phyloP scores from a whole-genome alignment of 2,888 invertebrate genomes.

The Entomobrya multifasciata region DNA sequence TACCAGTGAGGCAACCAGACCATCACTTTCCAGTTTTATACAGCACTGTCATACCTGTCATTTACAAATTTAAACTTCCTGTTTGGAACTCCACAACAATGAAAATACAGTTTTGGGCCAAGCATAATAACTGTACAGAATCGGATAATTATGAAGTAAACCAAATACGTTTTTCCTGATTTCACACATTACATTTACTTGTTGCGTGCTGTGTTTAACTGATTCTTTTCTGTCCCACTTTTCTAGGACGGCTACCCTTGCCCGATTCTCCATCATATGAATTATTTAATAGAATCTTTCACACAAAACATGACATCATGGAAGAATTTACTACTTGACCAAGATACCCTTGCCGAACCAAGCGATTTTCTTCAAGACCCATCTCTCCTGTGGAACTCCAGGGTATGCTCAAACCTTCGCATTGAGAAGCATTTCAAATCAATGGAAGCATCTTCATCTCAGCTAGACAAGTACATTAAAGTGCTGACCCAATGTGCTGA shows the following conservation, averaged over 20 bases:
- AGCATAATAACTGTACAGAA: slow-evolving; percentile 71
- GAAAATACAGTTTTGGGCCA: slow-evolving; percentile 73
- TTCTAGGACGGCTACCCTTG: slow-evolving; percentile 75
- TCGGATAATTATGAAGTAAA: slow-evolving; percentile 60
- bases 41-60: slow-evolving; percentile 53
- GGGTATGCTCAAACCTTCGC: slow-evolving; percentile 5
- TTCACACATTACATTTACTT: no score
- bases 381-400: slow-evolving; percentile 25
- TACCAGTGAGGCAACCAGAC: slow-evolving; percentile 42
- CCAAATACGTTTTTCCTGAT: no score
- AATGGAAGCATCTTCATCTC: slow-evolving; percentile 21
- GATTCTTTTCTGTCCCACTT: no score
- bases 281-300: slow-evolving; percentile 59
- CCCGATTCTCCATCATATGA: slow-evolving; percentile 72
- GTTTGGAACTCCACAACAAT: slow-evolving; percentile 56
- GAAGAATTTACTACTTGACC: slow-evolving; percentile 63
- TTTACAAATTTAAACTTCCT: slow-evolving; percentile 68
- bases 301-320: slow-evolving; percentile 68
- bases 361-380: slow-evolving; percentile 39
- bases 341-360: neutral
- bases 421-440: slow-evolving; percentile 66
- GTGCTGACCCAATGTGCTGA: slow-evolving; percentile 53
- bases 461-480: slow-evolving; percentile 59
- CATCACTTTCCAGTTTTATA: slow-evolving; percentile 57
- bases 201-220: no score